Conservation (phyloP, 2,113 vertebrate species). For the Myiozetetes cayanensis region DNA sequence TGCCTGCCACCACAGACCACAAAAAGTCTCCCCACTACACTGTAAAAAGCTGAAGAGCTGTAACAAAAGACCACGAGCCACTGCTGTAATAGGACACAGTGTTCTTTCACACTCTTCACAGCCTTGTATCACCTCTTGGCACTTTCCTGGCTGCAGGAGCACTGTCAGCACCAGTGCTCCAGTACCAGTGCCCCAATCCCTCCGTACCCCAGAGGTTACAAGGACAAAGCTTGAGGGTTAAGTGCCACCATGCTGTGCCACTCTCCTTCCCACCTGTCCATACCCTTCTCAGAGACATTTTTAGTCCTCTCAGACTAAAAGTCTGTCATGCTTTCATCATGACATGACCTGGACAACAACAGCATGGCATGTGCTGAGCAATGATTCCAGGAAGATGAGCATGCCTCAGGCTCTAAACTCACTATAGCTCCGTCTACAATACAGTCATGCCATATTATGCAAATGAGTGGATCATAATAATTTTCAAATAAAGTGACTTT, state of each 20-base stretch:
- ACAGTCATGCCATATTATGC: background rate
- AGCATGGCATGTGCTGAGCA: background rate
- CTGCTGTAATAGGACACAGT: background rate
- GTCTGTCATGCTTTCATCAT: background rate
- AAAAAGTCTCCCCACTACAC: background rate
- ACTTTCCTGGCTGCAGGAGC: background rate
- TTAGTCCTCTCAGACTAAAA: background rate
- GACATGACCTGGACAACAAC: background rate
- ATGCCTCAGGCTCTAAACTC: background rate
- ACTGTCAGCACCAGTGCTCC: fast-evolving
- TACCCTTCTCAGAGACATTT: background rate
- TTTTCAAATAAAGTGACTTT: slow-evolving; percentile 34
- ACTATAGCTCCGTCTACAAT: background rate
- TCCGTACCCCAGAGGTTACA: fast-evolving
- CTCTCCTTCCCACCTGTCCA: background rate
- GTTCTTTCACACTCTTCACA: background rate
- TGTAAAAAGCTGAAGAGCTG: background rate
- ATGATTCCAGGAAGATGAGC: background rate
- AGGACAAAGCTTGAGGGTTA: background rate
- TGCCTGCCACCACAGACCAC: slow-evolving; percentile 10
- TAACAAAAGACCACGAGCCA: slow-evolving; percentile 27
- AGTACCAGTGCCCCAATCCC: too few relatives aligned
- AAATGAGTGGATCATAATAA: slow-evolving; percentile 5
- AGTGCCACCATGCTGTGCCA: background rate
- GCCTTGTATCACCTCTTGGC: background rate